phyloP scores from a whole-genome alignment of 2,888 invertebrate genomes.

The Aproaerema taeniolella region DNA sequence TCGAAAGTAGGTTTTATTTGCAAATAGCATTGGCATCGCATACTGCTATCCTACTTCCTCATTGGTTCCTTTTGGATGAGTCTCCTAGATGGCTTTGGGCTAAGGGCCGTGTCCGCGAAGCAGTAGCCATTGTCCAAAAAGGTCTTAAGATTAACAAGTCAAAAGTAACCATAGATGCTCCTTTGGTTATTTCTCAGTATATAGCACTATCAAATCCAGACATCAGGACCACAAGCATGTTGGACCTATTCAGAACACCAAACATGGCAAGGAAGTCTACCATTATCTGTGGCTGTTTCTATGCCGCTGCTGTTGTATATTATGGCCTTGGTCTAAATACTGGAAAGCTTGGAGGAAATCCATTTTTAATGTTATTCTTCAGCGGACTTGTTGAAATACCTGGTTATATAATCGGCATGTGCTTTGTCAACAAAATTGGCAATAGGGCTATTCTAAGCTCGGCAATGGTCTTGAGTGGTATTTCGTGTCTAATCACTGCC shows the following conservation, averaged over 20 bases:
- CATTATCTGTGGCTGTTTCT: constrained; percentile 90
- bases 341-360: constrained; percentile 87
- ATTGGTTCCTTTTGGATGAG: constrained; percentile 92
- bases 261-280: constrained; percentile 86
- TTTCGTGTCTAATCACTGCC: constrained; percentile 85
- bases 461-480: constrained; percentile 90
- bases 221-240: constrained; percentile 77
- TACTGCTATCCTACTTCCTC: constrained; percentile 82
- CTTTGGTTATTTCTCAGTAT: constrained; percentile 53
- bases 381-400: constrained; percentile 89
- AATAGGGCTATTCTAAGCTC: constrained; percentile 85
- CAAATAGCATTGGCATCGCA: constrained; percentile 89
- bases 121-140: constrained; percentile 84
- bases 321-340: constrained; percentile 90
- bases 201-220: constrained; percentile 22
- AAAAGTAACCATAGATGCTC: constrained; percentile 78
- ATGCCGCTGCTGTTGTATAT: constrained; percentile 91
- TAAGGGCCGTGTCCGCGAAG: constrained; percentile 86
- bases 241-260: constrained; percentile 87
- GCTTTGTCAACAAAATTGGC: constrained; percentile 85
- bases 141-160: constrained; percentile 84
- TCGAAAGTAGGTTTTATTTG: constrained; percentile 84
- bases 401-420: constrained; percentile 83
- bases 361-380: constrained; percentile 87
- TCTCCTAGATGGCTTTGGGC: constrained; percentile 93